phyloP scores from a whole-genome alignment of 2,113 vertebrate species.

The Corynorhinus townsendii region DNA sequence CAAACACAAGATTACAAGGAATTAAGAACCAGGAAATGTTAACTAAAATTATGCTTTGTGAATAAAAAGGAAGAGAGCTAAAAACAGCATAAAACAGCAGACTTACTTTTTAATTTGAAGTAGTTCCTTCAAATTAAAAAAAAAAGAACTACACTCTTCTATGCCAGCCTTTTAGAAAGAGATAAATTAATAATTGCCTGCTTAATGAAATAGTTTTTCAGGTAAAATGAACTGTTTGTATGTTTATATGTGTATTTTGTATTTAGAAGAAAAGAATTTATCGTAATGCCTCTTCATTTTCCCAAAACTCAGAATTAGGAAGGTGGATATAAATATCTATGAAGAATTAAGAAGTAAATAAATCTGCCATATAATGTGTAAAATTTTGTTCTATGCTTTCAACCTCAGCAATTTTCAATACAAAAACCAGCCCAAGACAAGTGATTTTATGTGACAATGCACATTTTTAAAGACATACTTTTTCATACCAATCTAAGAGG shows the following conservation, averaged over 20 bases:
- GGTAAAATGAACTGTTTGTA: not conserved
- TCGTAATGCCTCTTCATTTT: not conserved
- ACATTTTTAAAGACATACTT: not conserved
- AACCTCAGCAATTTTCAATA: not conserved
- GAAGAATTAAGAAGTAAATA: not conserved
- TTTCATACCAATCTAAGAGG: not conserved
- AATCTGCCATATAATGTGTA: not conserved
- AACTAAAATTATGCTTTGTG: constrained; percentile 42
- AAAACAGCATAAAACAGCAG: not conserved
- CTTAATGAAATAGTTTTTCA: not conserved
- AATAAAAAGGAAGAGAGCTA: not conserved
- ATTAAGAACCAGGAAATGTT: constrained; percentile 62
- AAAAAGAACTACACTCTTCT: not conserved
- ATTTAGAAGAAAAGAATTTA: not conserved
- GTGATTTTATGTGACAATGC: not conserved
- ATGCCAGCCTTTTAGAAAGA: not conserved
- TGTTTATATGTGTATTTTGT: not conserved
- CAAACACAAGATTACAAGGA: constrained; percentile 54
- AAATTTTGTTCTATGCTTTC: not conserved
- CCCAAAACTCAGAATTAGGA: not conserved
- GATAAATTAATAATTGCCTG: not conserved
- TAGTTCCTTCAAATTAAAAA: not conserved
- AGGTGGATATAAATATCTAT: not conserved
- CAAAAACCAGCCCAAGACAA: not conserved
- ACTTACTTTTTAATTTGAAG: not conserved